Evolutionary conservation across 2,888 invertebrate species (phyloP), one percentile per base, ranked within the genome.

Genomic region (Macrophya alboannulata): DNA sequence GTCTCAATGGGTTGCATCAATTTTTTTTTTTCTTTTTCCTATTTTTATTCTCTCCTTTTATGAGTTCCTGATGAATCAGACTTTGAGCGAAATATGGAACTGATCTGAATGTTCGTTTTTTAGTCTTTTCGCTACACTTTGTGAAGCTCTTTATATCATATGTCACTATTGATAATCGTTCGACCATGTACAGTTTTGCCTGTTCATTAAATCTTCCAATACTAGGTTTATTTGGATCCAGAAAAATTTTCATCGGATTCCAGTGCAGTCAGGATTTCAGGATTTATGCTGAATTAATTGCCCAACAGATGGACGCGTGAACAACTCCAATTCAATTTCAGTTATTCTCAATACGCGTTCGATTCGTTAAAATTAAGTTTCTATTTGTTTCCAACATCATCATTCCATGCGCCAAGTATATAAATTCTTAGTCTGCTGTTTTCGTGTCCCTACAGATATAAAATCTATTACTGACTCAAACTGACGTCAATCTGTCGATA

Each of bases 251-350:
- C 15, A 81, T 43, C 9, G 17, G 43, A 81, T 21, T 43, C n/a
- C 43, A 51, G 1, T 21, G 15, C 21, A 62, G 10, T 21, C 15
- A 43, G 10, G 25, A 1, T 43, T 40, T 81, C 40, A 40, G 79
- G 59, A 62, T 81, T 43, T 25, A 51, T 81, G 43, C 59, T 43
- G 17, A 43, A 81, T 81, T 62, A 59, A 59, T 81, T 40, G 62
- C 43, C 55, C 5, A 17, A 37, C 37, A 17, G 17, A 77, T 51
- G 31, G 55, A 51, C 45, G 51, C n/a, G 6, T 25, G 10, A 43
- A 62, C 59, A 62, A 59, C 40, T 40, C n/a, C 15, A 43, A 40
- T 15, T 62, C 59, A 40, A 59, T 81, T 81, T 8, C 40, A 62
- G n/a, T 59, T 43, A 81, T 81, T 81, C 21, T 12, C 37, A 43